Conservation (phyloP, 2,888 invertebrate genomes). For the Eupithecia dodoneata region DNA sequence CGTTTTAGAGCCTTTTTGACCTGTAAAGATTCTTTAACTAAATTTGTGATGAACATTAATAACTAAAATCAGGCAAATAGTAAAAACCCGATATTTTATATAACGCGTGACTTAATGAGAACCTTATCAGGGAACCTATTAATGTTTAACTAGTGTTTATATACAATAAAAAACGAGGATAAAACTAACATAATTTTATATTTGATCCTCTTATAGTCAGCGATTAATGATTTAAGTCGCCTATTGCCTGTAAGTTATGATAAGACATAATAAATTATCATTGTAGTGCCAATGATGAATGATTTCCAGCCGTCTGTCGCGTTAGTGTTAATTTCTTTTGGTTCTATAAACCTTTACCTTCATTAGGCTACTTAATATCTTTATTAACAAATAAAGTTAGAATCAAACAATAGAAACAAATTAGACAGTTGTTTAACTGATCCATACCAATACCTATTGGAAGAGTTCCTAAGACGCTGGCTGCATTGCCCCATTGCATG, state of each 20-base stretch:
- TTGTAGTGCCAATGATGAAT: neutral
- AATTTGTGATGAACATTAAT: too few relatives aligned
- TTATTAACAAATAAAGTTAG: too few relatives aligned
- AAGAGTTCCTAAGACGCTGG: too few relatives aligned
- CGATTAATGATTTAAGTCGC: neutral
- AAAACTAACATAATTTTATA: neutral
- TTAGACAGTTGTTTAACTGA: too few relatives aligned
- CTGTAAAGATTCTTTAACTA: too few relatives aligned
- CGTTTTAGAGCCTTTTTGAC: too few relatives aligned
- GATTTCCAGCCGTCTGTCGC: neutral
- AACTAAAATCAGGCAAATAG: too few relatives aligned
- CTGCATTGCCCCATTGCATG: too few relatives aligned
- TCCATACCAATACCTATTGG: too few relatives aligned
- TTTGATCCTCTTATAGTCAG: constrained; percentile 8
- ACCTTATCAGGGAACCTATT: neutral
- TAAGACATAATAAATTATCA: neutral
- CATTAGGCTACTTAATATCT: neutral
- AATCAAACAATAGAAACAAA: too few relatives aligned
- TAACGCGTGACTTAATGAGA: neutral
- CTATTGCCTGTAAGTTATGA: too few relatives aligned
- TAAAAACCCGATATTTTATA: too few relatives aligned
- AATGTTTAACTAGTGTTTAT: neutral
- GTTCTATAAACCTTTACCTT: neutral
- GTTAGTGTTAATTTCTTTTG: neutral
- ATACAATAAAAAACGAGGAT: neutral